phyloP scores from a whole-genome alignment of 2,888 invertebrate genomes.

The Cheiracanthium punctorium region DNA sequence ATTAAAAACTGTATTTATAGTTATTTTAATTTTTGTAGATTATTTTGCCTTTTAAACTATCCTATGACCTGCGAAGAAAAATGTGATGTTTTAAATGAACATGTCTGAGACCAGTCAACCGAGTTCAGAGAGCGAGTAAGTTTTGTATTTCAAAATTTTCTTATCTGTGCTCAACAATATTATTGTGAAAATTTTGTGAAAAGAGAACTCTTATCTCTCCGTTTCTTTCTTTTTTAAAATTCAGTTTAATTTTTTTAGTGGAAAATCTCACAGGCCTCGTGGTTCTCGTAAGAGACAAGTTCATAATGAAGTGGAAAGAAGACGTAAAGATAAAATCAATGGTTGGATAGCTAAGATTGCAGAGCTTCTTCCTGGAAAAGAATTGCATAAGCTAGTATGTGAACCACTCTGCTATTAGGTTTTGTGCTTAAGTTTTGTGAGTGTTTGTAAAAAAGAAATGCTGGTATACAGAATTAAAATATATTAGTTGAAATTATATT shows the following conservation, averaged over 20 bases:
- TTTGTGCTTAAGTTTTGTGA: no score
- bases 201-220: no score
- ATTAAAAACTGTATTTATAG: no score
- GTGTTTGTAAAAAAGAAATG: no score
- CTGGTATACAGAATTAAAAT: no score
- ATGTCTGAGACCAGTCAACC: constrained; percentile 59
- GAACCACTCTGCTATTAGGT: no score
- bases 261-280: constrained; percentile 31
- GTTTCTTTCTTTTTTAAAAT: background rate
- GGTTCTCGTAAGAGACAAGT: constrained; percentile 66
- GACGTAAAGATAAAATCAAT: constrained; percentile 75
- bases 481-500: no score
- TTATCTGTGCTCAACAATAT: no score
- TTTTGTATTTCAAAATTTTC: background rate
- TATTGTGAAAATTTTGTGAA: no score
- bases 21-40: no score
- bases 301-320: constrained; percentile 73
- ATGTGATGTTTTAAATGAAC: constrained; percentile 32
- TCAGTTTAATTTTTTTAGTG: background rate
- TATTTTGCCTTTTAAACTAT: no score
- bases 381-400: constrained; percentile 67
- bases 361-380: constrained; percentile 70
- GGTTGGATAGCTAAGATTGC: constrained; percentile 71
- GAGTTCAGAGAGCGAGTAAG: constrained; percentile 56
- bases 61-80: no score